Conservation (phyloP, 2,888 invertebrate species). For the Petrophora chlorosata region DNA sequence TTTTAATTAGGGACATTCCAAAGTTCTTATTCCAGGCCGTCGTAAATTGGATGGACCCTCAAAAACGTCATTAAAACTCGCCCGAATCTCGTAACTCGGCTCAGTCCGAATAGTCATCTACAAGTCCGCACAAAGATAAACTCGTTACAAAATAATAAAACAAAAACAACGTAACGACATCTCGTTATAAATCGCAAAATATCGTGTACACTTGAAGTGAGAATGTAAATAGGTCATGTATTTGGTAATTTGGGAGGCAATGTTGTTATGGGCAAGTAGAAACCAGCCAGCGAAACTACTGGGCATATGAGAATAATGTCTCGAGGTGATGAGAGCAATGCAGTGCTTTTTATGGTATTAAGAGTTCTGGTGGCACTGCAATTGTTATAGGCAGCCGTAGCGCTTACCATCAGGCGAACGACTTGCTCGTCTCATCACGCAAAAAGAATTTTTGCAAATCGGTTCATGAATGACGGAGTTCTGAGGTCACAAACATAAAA, state of each 20-base stretch:
- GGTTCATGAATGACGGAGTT: too few species aligned
- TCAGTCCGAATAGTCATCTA: slow-evolving; percentile 7
- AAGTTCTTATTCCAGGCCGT: neutral
- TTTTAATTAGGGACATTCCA: neutral
- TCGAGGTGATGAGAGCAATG: too few species aligned
- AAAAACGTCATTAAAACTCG: neutral
- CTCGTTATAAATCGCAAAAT: slow-evolving; percentile 27
- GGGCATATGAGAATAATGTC: too few species aligned
- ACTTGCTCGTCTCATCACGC: too few species aligned
- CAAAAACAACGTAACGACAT: slow-evolving; percentile 21
- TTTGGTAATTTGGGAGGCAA: neutral
- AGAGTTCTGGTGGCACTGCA: too few species aligned
- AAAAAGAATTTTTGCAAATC: too few species aligned
- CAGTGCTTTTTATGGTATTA: too few species aligned
- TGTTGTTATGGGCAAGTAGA: neutral
- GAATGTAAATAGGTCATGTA: neutral
- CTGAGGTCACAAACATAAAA: too few species aligned
- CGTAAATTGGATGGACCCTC: too few species aligned
- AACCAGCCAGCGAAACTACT: too few species aligned
- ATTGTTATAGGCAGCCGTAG: too few species aligned
- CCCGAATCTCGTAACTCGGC: slow-evolving; percentile 2
- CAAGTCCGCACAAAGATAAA: slow-evolving; percentile 24
- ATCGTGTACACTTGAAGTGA: slow-evolving; percentile 1
- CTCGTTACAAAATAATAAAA: slow-evolving; percentile 30
- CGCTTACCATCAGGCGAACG: too few species aligned